Percentiles rank a stretch among this genome's conserved stretches.
phyloP scores from a whole-genome alignment of 2,888 invertebrate genomes.

The Rambutsinella grinnellia region DNA sequence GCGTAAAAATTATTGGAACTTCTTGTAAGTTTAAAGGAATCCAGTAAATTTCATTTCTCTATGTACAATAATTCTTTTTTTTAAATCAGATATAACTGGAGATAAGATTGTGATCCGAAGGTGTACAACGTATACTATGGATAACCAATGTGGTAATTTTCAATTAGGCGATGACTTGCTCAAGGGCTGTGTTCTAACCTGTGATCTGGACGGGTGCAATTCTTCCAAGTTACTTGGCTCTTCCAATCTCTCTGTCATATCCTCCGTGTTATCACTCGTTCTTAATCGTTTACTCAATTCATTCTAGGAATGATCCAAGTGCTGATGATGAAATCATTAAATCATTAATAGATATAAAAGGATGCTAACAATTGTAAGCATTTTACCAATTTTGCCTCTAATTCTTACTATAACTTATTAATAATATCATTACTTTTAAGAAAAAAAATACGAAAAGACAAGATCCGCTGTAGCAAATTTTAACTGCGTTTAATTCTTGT shows the following conservation, averaged over 20 bases:
- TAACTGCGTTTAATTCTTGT: too few species aligned
- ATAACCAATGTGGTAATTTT: constrained; percentile 73
- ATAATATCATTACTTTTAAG: too few species aligned
- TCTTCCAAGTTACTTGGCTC: constrained; percentile 49
- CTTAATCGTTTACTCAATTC: not conserved
- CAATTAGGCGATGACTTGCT: constrained; percentile 70
- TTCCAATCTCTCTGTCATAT: not conserved
- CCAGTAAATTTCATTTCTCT: constrained; percentile 1
- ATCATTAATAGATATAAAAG: too few species aligned
- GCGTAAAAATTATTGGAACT: constrained; percentile 72
- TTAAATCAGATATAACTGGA: constrained; percentile 68
- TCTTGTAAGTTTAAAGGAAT: constrained; percentile 69
- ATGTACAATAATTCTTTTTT: not conserved
- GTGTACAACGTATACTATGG: constrained; percentile 72
- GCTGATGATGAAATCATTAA: too few species aligned
- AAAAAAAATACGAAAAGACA: too few species aligned
- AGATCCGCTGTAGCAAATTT: too few species aligned
- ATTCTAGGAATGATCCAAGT: not conserved
- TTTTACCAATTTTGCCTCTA: too few species aligned
- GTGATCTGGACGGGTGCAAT: constrained; percentile 72
- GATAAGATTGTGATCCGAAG: constrained; percentile 71
- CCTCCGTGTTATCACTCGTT: too few species aligned
- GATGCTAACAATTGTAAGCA: too few species aligned
- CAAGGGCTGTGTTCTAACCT: constrained; percentile 72
- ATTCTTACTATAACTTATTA: too few species aligned